These are phyloP conservation scores for Leptodactylus fallax DNA, from an alignment of 2,797 vertebrate species.

Conservation along the genomic window DNA sequence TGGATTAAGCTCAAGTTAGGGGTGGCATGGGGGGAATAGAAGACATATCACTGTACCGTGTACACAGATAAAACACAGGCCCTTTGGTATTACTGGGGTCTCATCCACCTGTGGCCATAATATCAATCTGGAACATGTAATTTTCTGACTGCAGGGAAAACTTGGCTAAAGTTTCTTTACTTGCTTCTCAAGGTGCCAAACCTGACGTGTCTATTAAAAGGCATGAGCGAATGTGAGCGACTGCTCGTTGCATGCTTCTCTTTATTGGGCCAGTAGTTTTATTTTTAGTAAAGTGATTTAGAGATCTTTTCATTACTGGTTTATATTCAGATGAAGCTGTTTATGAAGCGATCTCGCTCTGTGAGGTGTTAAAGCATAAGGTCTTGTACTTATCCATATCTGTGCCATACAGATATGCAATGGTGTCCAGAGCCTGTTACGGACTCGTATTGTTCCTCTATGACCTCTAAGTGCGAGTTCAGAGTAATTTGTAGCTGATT, in stretches of 20 bases:
- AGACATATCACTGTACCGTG: too few relatives aligned
- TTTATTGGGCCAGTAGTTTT: neutral
- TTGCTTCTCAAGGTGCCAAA: neutral
- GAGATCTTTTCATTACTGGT: neutral
- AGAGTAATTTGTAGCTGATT: too few relatives aligned
- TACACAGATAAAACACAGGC: neutral
- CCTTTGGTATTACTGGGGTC: neutral
- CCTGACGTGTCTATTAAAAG: neutral
- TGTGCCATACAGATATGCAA: too few relatives aligned
- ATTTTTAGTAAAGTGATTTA: constrained; percentile 4
- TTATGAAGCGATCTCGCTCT: neutral
- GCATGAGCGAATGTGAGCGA: neutral
- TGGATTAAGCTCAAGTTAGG: too few relatives aligned
- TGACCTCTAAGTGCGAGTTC: too few relatives aligned
- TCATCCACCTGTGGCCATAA: neutral
- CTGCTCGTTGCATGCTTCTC: neutral
- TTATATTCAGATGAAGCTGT: neutral
- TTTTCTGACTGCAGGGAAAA: neutral
- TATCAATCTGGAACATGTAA: neutral
- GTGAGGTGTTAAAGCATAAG: neutral
- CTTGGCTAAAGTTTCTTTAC: neutral
- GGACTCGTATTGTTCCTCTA: too few relatives aligned
- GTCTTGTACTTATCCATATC: too few relatives aligned
- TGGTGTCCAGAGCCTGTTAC: too few relatives aligned
- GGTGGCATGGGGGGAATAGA: too few relatives aligned